Evolutionary conservation across 2,888 invertebrate genomes (phyloP), one percentile per base, ranked within the genome.

Genomic region (Pycnomerus fuliginosus): DNA sequence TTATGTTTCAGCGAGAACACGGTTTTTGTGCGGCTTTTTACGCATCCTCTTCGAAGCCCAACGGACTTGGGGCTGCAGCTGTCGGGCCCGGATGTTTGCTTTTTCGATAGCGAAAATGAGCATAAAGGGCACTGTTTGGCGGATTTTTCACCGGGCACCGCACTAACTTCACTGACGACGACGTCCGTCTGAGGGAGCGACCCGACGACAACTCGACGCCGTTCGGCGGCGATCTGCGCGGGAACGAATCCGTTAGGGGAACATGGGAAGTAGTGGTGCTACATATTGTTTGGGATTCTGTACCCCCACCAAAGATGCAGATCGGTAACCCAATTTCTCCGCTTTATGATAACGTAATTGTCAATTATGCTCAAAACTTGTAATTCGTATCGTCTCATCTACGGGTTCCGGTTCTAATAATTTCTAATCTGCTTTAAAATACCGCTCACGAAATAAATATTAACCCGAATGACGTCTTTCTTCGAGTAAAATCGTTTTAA

Each of bases 1-100:
- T 57, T 53, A 55, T 47, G 40, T 47, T 42, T 37, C 7, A 32
- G 28, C 27, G 24, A 28, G 24, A 25, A 34, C 10, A 30, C 13
- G 13, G 35, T 43, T 28, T 42, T 43, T 36, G 35, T 36, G n/a
- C n/a, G 17, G 30, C 16, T 24, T 29, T 14, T 29, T 8, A 43
- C 31, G 36, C 22, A 36, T 30, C 39, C 25, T 25, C 36, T 17
- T 10, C 16, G n/a, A 13, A 11, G 11, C 11, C 20, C 38, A 31
- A 30, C 30, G 16, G 20, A 38, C 30, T 24, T 31, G 28, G n/a
- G 8, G 20, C 12, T 30, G 30, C 35, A 43, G 35, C 42, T 36
- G 36, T 36, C 8, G 1, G n/a, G 28, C 14, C 24, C 20, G 34
- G 41, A 41, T 41, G 41, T 41, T 41, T 41, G 16, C 34, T 33